Base-by-base conservation (phyloP, 1,140 invertebrate genomes). In the Zophobas atratus region DNA sequence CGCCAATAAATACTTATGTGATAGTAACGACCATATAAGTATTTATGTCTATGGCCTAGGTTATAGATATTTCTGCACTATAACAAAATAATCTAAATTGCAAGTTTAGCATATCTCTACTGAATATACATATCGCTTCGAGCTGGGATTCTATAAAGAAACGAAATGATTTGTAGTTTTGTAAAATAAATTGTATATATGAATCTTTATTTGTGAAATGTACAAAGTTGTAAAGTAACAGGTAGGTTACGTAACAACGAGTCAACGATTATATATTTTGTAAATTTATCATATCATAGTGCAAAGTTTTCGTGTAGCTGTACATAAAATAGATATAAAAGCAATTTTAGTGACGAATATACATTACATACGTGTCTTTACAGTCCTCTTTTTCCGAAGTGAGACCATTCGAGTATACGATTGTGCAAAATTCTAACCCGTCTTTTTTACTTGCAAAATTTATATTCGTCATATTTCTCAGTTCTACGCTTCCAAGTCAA, bases 51-150 rank as follows among this genome's bases (percentile, higher is more conserved):
- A 71, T 60, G 39, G 60, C 49, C 39, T 63, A 75, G 74, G 46
- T 20, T 67, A 63, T 77, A 73, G 76, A 53, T 53, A 77, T 72
- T 60, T 77, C 43, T 77, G 76, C 76, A 77, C 76, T 73, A 73
- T 56, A 41, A 73, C 36, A 72, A 73, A 73, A 38, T 63, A 49
- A 72, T 72, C 46, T 71, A 71, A 75, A 70, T 76, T 76, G 57
- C 57, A 67, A 70, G 41, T 79, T 78, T 78, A 77, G 77, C 81
- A 84, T 83, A 84, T 83, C 81, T 80, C 76, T 79, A 75, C 71
- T 60, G 53, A 76, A 83, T 81, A 84, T 82, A 82, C 82, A 84
- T 84, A 84, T 84, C 82, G 82, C 82, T 84, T 83, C 35, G 72
- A 83, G 82, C 82, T 84, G 82, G 84, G 81, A 82, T 81, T 79